Evolutionary conservation across 1,140 invertebrate species (phyloP).

Genomic region (Yoshiicerus persimilis): DNA sequence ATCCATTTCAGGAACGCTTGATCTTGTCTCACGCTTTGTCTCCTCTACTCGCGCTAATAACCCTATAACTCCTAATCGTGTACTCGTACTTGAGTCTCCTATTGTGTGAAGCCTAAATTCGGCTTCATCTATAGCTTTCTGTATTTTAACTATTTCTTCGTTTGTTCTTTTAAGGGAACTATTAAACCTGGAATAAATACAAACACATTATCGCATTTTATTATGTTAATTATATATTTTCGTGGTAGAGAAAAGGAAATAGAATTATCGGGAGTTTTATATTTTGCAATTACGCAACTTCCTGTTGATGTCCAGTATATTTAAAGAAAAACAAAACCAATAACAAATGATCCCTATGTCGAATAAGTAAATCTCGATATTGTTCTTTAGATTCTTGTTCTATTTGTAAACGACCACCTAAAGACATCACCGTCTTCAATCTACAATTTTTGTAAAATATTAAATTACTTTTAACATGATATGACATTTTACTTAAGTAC

Average conservation of each 20-base stretch:
- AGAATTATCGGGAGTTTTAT: neutral
- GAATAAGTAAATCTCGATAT: conserved; percentile 33
- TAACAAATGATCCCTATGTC: conserved; percentile 36
- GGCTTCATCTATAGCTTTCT: conserved; percentile 1
- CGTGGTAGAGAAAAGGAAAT: neutral
- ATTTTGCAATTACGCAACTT: neutral
- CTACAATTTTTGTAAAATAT: neutral
- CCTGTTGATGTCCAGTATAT: conserved; percentile 35
- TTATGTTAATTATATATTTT: neutral
- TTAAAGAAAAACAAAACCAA: conserved; percentile 43
- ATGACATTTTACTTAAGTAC: no score
- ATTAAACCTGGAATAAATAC: neutral
- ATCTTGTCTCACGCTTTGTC: neutral
- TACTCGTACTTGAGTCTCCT: conserved; percentile 20
- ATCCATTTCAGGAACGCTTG: neutral
- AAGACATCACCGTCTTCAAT: conserved; percentile 30
- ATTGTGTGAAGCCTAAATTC: conserved; percentile 25
- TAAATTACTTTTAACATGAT: no score
- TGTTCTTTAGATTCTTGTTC: conserved; percentile 30
- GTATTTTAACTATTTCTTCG: neutral
- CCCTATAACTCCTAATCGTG: conserved; percentile 28
- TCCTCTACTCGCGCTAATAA: conserved; percentile 35
- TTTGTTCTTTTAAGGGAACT: neutral
- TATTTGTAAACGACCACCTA: conserved; percentile 20
- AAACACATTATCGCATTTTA: no score